These are phyloP conservation scores for Furcula furcula DNA, from an alignment of 2,888 invertebrate species.

Conservation along the genomic window DNA sequence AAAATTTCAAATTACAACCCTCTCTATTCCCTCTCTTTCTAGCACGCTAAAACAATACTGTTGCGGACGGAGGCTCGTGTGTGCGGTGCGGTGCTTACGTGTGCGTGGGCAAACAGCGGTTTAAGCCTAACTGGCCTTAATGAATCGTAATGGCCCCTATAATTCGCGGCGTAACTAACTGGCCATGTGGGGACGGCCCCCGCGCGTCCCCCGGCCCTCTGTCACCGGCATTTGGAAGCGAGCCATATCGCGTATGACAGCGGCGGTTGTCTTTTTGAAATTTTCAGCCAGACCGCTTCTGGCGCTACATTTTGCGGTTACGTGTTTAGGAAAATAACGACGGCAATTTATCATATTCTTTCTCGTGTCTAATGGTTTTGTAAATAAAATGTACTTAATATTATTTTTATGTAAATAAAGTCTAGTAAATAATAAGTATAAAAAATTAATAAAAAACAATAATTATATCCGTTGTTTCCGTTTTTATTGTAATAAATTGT, in stretches of 20 bases:
- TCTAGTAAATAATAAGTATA: too few relatives aligned
- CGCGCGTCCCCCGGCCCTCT: constrained; percentile 36
- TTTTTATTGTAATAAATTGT: too few relatives aligned
- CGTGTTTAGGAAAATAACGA: constrained; percentile 62
- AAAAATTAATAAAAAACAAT: too few relatives aligned
- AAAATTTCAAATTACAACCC: constrained; percentile 65
- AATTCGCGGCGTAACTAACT: constrained; percentile 83
- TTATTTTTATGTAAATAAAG: too few relatives aligned
- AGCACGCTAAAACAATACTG: constrained; percentile 59
- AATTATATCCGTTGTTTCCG: too few relatives aligned
- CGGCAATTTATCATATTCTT: constrained; percentile 52
- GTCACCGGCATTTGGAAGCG: constrained; percentile 63
- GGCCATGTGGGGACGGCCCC: constrained; percentile 71
- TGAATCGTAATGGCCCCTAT: constrained; percentile 83
- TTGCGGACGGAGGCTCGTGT: constrained; percentile 46
- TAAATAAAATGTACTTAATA: too few relatives aligned
- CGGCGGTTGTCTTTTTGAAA: constrained; percentile 73
- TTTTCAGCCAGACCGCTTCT: constrained; percentile 63
- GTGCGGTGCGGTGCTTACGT: constrained; percentile 40
- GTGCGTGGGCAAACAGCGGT: constrained; percentile 81
- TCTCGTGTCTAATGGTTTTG: too few relatives aligned
- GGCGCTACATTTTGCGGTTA: constrained; percentile 68
- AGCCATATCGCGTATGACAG: constrained; percentile 79
- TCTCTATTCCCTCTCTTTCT: constrained; percentile 48
- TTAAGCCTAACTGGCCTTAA: constrained; percentile 83